phyloP scores from a whole-genome alignment of 2,888 invertebrate genomes.

The Plagodis pulveraria region DNA sequence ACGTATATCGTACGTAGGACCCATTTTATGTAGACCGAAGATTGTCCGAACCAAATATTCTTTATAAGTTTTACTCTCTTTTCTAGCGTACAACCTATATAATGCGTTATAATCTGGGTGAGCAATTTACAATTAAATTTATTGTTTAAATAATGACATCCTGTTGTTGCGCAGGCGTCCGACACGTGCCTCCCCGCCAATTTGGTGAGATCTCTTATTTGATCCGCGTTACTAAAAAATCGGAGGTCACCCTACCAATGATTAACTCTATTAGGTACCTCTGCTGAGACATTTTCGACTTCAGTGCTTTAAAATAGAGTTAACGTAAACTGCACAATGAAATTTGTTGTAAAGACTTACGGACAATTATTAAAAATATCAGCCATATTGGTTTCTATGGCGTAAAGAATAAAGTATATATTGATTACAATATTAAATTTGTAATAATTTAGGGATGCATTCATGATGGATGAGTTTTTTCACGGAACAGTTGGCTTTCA shows the following conservation, averaged over 20 bases:
- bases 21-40: too few relatives aligned
- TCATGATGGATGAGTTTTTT: conserved; percentile 54
- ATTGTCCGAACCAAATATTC: too few relatives aligned
- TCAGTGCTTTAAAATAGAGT: conserved; percentile 8
- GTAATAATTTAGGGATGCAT: conserved; percentile 32
- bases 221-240: conserved; percentile 31
- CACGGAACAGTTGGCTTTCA: conserved; percentile 47
- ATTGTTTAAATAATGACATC: conserved; percentile 74
- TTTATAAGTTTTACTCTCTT: conserved; percentile 13
- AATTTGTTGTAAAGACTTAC: conserved; percentile 20
- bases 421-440: neutral
- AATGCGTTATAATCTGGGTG: conserved; percentile 37
- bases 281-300: conserved; percentile 6
- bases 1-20: too few relatives aligned
- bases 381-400: conserved; percentile 6
- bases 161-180: conserved; percentile 54
- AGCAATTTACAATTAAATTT: conserved; percentile 69
- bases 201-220: conserved; percentile 32
- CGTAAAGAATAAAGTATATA: neutral
- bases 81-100: conserved; percentile 20
- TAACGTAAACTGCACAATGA: neutral
- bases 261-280: conserved; percentile 9
- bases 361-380: neutral
- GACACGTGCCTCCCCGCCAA: conserved; percentile 53
- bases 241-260: conserved; percentile 35